Base-by-base conservation (phyloP, 2,113 vertebrate species). In the Clarias gariepinus region DNA sequence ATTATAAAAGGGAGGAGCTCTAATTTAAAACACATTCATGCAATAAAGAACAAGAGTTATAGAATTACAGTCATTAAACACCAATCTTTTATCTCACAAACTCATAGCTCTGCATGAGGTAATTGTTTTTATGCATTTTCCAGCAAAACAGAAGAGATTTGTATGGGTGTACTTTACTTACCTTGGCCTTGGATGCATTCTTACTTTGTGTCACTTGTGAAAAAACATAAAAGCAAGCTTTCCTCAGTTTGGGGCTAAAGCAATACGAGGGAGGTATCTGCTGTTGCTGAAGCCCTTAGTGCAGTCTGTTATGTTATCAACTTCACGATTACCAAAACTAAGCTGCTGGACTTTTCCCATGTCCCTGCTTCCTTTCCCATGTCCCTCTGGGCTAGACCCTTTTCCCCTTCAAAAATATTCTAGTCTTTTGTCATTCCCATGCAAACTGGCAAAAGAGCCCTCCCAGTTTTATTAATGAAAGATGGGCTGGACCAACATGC, bases 301-400 rank as follows among this genome's bases (percentile, higher is more conserved):
- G 64, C 89, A 84, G 88, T 92, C 89, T 60, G 23, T 52, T 85
- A 89, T 85, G 66, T 90, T 92, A 92, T 91, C 89, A 19, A 81
- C 87, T 94, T 90, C 55, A 89, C 90, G 93, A 94, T 87, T 80
- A 91, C 80, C 63, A 88, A 33, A 68, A 33, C 85, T 84, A 66
- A 82, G 84, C 82, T 71, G 28, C 28, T 63, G 89, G 89, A 89
- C 89, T 89, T 58, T 95, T 95, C 94, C 94, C 95, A 95, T 91
- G 90, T 90, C 74, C 60, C 82, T 88, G 57, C 30, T 81, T 81
- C 89, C 89, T 58, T 95, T 95, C 94, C 94, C 94, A 95, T 91
- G 89, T 90, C 77, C 60, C 85, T 88, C 53, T 83, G 63, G 87
- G 77, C 61, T 60, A 85, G 92, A 92, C 90, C 84, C 91, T 88